A percentile compares a stretch with the other conserved stretches of the same genome.
Evolutionary conservation across 2,888 invertebrate species (phyloP).

Genomic region (Monoplex corrugatus): DNA sequence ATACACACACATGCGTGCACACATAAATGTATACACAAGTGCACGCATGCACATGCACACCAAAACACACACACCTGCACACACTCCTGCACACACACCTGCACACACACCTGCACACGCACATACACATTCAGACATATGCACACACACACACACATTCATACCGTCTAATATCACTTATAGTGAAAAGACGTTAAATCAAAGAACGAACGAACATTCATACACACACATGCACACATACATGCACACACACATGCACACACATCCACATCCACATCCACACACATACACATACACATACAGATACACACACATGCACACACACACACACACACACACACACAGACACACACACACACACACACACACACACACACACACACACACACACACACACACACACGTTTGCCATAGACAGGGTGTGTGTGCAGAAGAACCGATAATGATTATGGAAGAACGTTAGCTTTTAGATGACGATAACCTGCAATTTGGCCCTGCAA

Average conservation of each 20-base stretch:
- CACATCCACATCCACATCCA: neutral
- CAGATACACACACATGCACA: neutral
- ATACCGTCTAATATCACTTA: too few relatives aligned
- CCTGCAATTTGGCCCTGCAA: too few relatives aligned
- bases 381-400: neutral
- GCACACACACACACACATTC: too few relatives aligned
- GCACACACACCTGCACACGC: neutral
- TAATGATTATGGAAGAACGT: too few relatives aligned
- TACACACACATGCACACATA: neutral
- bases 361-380: neutral
- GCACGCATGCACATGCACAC: neutral
- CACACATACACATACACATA: neutral
- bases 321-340: neutral
- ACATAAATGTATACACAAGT: too few relatives aligned
- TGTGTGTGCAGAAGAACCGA: too few relatives aligned
- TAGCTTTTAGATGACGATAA: too few relatives aligned
- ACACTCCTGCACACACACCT: neutral
- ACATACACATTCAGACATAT: neutral
- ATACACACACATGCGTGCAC: too few relatives aligned
- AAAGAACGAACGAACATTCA: too few relatives aligned
- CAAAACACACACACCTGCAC: neutral
- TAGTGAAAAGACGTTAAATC: too few relatives aligned
- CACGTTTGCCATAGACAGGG: neutral
- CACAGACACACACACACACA: neutral
- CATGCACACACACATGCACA: neutral